phyloP scores from a whole-genome alignment of 2,113 vertebrate genomes.

The Dipodomys ordii region DNA sequence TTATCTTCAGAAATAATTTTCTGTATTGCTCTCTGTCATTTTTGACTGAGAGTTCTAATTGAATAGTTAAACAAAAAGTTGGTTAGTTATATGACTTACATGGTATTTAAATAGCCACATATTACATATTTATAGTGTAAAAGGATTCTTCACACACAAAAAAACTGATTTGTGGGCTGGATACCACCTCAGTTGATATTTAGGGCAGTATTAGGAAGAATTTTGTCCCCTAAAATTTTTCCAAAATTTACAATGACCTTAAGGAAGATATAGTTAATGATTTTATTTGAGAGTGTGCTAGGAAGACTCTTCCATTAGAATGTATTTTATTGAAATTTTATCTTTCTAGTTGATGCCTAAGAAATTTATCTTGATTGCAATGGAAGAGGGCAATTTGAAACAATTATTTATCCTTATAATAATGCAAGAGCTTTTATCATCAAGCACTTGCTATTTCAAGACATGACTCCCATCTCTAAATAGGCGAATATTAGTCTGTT shows the following conservation, averaged over 20 bases:
- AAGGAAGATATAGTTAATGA: conserved; percentile 11
- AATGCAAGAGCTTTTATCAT: conserved; percentile 79
- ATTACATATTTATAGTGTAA: conserved; percentile 55
- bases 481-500: conserved; percentile 67
- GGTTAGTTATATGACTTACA: conserved; percentile 67
- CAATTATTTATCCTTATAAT: conserved; percentile 81
- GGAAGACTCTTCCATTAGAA: conserved; percentile 64
- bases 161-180: conserved; percentile 11
- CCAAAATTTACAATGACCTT: conserved; percentile 40
- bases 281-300: conserved; percentile 6
- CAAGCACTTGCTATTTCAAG: conserved; percentile 79
- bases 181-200: conserved; percentile 20
- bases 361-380: conserved; percentile 81
- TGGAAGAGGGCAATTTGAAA: conserved; percentile 79
- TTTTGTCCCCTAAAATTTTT: conserved; percentile 60
- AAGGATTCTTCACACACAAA: conserved; percentile 41
- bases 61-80: conserved; percentile 42
- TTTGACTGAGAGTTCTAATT: conserved; percentile 40
- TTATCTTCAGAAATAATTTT: conserved; percentile 67
- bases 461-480: conserved; percentile 75
- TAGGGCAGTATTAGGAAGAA: conserved; percentile 25
- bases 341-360: conserved; percentile 74
- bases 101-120: conserved; percentile 60
- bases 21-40: conserved; percentile 19
- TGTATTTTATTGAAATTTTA: conserved; percentile 62